Evolutionary conservation across 1,140 invertebrate genomes (phyloP), one percentile per base, ranked within the genome.

Genomic region (Cydia pomonella): DNA sequence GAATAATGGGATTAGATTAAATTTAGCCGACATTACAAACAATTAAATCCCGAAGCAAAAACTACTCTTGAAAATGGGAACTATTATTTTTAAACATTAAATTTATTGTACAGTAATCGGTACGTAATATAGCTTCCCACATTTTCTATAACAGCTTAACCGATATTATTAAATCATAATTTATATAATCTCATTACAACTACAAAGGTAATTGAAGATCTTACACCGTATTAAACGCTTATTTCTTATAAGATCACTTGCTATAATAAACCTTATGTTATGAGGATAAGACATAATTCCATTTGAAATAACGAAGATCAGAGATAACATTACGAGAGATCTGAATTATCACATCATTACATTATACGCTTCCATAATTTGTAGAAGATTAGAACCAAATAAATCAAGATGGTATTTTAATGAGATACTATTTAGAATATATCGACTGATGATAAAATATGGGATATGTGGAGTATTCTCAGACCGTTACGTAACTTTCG

Each of bases 381-480:
- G 53, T 59, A 23, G 53, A 23, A 59, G 53, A 59, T 59, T 59
- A 59, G 53, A 59, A n/a, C 53, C 53, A 23, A 59, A 59, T 59
- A 59, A 59, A 59, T 59, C 73, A 47, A 38, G 41, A 29, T 64
- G 63, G 72, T 73, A 76, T 76, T 47, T 73, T 76, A 76, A 76
- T 73, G 63, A 73, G 75, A 16, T 44, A 18, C 63, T 73, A 76
- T 76, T 76, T 72, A 41, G 59, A 72, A 76, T 77, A 77, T 80
- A 82, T 82, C 74, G 80, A 23, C 73, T 77, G 76, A 80, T 74
- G 78, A 80, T 81, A 83, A 83, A 79, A 79, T 79, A 83, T 79
- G 53, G 53, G 53, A 59, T 59, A 59, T 59, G 53, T 12, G 18
- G 53, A 12, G 18, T 59, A 59, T 59, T 59, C 4, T 53, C 5